Conservation (phyloP, 2,888 invertebrate genomes). For the Melieria omissa region DNA sequence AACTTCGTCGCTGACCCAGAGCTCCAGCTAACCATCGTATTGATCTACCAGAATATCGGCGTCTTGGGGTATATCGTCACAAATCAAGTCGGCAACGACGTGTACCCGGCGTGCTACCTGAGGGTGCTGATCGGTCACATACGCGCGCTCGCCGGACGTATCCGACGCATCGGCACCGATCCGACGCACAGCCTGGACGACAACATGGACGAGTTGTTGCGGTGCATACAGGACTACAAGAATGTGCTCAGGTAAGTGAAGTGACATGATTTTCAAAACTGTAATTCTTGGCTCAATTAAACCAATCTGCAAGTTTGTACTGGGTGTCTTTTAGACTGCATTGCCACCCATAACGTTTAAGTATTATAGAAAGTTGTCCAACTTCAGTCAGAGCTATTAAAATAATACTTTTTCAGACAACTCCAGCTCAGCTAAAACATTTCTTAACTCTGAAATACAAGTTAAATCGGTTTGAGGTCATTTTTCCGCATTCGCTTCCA, state of each 20-base stretch:
- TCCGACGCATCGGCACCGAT: slow-evolving; percentile 46
- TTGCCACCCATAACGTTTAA: too few species aligned
- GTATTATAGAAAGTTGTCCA: too few species aligned
- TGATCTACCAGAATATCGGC: slow-evolving; percentile 39
- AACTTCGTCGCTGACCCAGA: slow-evolving; percentile 36
- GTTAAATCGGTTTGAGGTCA: too few species aligned
- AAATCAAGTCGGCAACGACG: slow-evolving; percentile 45
- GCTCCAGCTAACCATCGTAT: slow-evolving; percentile 37
- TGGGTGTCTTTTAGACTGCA: too few species aligned
- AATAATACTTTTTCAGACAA: too few species aligned
- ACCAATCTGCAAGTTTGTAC: too few species aligned
- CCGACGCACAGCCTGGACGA: slow-evolving; percentile 1
- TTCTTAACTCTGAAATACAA: too few species aligned
- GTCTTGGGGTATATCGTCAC: slow-evolving; percentile 27
- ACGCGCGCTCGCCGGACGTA: slow-evolving; percentile 43
- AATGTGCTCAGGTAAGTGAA: slow-evolving; percentile 46
- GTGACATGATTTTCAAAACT: too few species aligned
- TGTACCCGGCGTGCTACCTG: slow-evolving; percentile 46
- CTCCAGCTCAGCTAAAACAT: too few species aligned
- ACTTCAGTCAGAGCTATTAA: too few species aligned
- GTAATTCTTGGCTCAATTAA: too few species aligned
- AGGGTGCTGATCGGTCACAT: slow-evolving; percentile 46
- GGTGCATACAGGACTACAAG: slow-evolving; percentile 48
- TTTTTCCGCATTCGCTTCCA: too few species aligned
- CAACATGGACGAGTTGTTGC: slow-evolving; percentile 46